Evolutionary conservation across 2,888 invertebrate species (phyloP).

Genomic region (Dinocampus coccinellae): DNA sequence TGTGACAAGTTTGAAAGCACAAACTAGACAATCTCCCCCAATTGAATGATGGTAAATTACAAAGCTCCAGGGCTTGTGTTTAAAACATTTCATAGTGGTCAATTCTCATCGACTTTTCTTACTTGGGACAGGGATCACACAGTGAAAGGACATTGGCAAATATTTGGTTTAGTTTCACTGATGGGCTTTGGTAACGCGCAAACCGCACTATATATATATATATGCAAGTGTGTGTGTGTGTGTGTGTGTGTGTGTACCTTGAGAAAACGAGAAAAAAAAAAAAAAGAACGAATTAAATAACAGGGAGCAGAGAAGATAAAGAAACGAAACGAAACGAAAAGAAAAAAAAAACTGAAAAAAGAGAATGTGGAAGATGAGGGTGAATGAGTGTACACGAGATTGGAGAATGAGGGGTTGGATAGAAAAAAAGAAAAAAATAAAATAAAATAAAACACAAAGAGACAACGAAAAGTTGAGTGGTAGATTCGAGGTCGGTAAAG

Average conservation of each 20-base stretch:
- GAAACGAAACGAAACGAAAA: conserved; percentile 4
- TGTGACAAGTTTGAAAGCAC: conserved; percentile 23
- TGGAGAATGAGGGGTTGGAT: conserved; percentile 21
- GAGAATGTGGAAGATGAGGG: conserved; percentile 22
- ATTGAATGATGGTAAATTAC: neutral
- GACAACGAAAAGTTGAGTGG: conserved; percentile 12
- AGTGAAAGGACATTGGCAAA: conserved; percentile 62
- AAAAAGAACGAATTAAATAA: too few species aligned
- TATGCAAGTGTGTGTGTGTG: neutral
- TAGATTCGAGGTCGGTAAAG: conserved; percentile 27
- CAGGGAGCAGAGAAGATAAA: conserved; percentile 12
- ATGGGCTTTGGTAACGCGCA: conserved; percentile 52
- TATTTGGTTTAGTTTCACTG: conserved; percentile 67
- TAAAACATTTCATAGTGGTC: conserved; percentile 52
- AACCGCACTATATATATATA: too few species aligned
- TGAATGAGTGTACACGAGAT: conserved; percentile 29
- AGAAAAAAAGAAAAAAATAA: conserved; percentile 37
- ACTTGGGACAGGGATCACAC: conserved; percentile 1
- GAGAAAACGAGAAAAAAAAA: neutral
- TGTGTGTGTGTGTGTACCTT: neutral
- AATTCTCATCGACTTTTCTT: conserved; percentile 20
- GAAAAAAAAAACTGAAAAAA: conserved; percentile 7
- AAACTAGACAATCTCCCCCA: neutral
- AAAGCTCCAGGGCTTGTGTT: conserved; percentile 45
- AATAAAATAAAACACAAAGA: conserved; percentile 15